Percentiles rank a stretch among this genome's conserved stretches.
These are phyloP conservation scores for Lemur catta DNA, from an alignment of 2,797 vertebrate species.

Conservation along the genomic window DNA sequence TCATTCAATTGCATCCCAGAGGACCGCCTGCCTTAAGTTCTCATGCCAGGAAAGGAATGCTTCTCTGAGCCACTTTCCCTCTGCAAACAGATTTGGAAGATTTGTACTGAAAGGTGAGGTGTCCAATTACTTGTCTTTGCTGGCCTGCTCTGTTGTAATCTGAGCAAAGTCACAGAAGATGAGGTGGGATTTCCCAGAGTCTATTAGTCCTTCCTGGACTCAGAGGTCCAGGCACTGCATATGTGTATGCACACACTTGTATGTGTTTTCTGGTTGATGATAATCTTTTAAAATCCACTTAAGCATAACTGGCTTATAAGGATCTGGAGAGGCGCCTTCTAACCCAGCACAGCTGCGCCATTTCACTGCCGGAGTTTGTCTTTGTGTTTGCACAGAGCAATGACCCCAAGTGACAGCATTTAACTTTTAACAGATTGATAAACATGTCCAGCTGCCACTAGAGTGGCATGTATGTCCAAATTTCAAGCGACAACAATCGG, in stretches of 20 bases:
- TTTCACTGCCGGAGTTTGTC: neutral
- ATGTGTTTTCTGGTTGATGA: constrained; percentile 24
- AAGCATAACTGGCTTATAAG: constrained; percentile 50
- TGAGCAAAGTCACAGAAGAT: constrained; percentile 1
- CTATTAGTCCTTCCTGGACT: neutral
- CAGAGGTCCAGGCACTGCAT: accelerated
- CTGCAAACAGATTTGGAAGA: constrained; percentile 26
- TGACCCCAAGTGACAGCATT: constrained; percentile 20
- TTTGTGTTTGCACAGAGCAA: constrained; percentile 10
- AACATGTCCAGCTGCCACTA: constrained; percentile 16
- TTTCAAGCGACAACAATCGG: neutral
- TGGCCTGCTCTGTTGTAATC: neutral
- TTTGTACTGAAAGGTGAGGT: constrained; percentile 29
- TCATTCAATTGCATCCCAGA: neutral
- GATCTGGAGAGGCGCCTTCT: neutral
- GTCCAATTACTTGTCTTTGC: constrained; percentile 18
- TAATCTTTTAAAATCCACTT: constrained; percentile 62
- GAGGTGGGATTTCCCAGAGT: neutral
- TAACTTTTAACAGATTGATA: constrained; percentile 47
- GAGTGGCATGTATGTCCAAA: neutral
- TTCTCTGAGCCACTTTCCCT: neutral
- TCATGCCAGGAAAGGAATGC: neutral
- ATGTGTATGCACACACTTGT: neutral
- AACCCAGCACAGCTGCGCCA: neutral
- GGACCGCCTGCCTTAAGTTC: constrained; percentile 5